Percentiles rank a stretch among this genome's conserved stretches.
Evolutionary conservation across 2,797 vertebrate species (phyloP).

Genomic region (Aphelocoma californica): DNA sequence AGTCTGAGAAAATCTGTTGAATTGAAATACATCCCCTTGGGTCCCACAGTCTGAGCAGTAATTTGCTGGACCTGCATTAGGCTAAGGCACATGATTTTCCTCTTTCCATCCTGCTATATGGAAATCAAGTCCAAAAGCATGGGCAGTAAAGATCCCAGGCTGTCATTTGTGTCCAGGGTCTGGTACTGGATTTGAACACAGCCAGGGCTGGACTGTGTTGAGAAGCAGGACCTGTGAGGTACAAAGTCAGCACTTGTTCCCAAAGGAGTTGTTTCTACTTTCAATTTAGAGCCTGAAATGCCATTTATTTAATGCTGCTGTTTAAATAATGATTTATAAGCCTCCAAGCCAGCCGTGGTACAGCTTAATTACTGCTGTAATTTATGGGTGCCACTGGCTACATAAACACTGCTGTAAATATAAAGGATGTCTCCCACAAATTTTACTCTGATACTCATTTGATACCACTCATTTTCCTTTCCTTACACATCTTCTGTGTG

Average conservation of each 20-base stretch:
- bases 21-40: background rate
- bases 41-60: background rate
- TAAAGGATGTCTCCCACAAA: conserved; percentile 59
- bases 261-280: conserved; percentile 31
- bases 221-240: background rate
- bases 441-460: conserved; percentile 55
- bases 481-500: background rate
- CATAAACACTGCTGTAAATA: conserved; percentile 64
- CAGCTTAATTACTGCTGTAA: conserved; percentile 70
- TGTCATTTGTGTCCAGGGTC: background rate
- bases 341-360: conserved; percentile 39
- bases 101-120: background rate
- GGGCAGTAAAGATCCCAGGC: background rate
- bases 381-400: conserved; percentile 69
- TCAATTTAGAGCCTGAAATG: conserved; percentile 59
- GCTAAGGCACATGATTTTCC: background rate
- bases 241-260: conserved; percentile 3
- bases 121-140: background rate
- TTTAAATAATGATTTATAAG: conserved; percentile 72
- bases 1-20: background rate
- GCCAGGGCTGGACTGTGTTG: background rate
- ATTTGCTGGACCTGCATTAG: background rate
- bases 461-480: conserved; percentile 49
- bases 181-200: background rate
- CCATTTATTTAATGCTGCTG: conserved; percentile 68